Evolutionary conservation across 2,113 vertebrate species (phyloP).

Genomic region (Tiliqua scincoides): DNA sequence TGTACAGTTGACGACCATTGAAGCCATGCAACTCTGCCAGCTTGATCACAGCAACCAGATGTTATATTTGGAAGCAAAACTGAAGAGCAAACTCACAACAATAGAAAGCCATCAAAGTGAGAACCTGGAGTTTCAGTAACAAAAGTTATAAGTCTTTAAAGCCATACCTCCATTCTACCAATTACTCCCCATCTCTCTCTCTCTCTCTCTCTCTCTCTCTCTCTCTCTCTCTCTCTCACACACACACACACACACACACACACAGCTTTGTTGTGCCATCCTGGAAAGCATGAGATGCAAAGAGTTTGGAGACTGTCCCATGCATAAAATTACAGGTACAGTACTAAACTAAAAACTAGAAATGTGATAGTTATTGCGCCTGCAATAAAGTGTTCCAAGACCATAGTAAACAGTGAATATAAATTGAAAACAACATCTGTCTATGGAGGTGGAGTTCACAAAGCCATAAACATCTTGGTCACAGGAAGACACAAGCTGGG

Average conservation of each 20-base stretch:
- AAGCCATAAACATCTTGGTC: background rate
- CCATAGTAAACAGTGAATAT: background rate
- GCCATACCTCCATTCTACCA: background rate
- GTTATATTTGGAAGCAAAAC: background rate
- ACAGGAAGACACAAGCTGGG: background rate
- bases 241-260: background rate
- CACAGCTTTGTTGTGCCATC: background rate
- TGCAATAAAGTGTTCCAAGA: background rate
- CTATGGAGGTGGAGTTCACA: background rate
- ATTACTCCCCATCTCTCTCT: no score
- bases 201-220: background rate
- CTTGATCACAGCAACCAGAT: background rate
- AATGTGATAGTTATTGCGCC: background rate
- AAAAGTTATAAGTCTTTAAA: background rate
- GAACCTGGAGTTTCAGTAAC: background rate
- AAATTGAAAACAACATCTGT: background rate
- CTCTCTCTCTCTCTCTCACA: background rate
- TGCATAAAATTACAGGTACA: background rate
- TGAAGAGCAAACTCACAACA: background rate
- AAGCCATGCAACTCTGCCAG: background rate
- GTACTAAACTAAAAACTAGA: background rate
- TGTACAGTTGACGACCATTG: background rate
- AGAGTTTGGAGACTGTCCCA: background rate
- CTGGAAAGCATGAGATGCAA: background rate
- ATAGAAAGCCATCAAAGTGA: background rate